Evolutionary conservation across 1,140 invertebrate species (phyloP).

Genomic region (silkworm (Bombyx mori)): ASM3026992v2 NC_085109.1:6095001-6095500

Average conservation of each 20-base stretch:
- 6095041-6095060: conserved; percentile 4
- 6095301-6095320: conserved; percentile 96
- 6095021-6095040: too few species aligned
- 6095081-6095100: conserved; percentile 84
- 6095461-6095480: too few species aligned
- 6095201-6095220: conserved; percentile 92
- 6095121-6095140: conserved; percentile 90
- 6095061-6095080: conserved; percentile 21
- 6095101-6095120: conserved; percentile 86
- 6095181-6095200: conserved; percentile 93
- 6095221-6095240: conserved; percentile 90
- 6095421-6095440: too few species aligned
- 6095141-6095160: conserved; percentile 87
- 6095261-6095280: conserved; percentile 96
- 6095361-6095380: too few species aligned
- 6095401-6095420: too few species aligned
- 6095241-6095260: conserved; percentile 95
- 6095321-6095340: conserved; percentile 94
- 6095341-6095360: conserved; percentile 37
- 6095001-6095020: too few species aligned
- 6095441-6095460: too few species aligned
- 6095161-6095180: conserved; percentile 88
- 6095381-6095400: too few species aligned
- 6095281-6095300: conserved; percentile 98
- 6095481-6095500: too few species aligned